Evolutionary conservation across 2,888 invertebrate species (phyloP).

Genomic region (Polydrusus tereticollis): DNA sequence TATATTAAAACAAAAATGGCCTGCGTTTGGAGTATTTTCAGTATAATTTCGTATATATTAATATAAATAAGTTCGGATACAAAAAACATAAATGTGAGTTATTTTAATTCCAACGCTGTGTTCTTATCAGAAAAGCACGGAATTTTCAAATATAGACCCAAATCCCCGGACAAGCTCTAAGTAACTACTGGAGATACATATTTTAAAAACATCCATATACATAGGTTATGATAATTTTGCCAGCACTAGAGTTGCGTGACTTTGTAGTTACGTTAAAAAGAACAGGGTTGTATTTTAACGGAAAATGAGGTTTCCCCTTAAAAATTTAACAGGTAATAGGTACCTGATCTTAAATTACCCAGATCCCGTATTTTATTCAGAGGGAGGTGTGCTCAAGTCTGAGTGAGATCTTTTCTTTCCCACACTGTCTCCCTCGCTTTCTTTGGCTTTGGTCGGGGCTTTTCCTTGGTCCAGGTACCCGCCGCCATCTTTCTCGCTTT

Average conservation of each 20-base stretch:
- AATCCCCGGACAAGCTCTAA: conserved; percentile 41
- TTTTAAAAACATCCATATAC: conserved; percentile 51
- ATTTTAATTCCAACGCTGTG: conserved; percentile 4
- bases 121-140: conserved; percentile 45
- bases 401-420: too few species aligned
- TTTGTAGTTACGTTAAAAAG: conserved; percentile 6
- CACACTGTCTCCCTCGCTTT: too few species aligned
- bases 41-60: background rate
- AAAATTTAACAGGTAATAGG: background rate
- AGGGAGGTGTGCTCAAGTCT: too few species aligned
- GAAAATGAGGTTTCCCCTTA: background rate
- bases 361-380: too few species aligned
- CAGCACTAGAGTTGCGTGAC: conserved; percentile 45
- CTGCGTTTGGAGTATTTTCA: background rate
- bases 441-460: too few species aligned
- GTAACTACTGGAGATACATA: conserved; percentile 46
- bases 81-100: background rate
- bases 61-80: background rate
- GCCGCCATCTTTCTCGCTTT: too few species aligned
- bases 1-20: too few species aligned
- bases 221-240: conserved; percentile 49
- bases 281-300: conserved; percentile 4
- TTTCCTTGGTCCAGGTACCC: too few species aligned
- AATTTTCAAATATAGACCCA: conserved; percentile 34
- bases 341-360: too few species aligned